Conservation (phyloP, 2,888 invertebrate genomes). For the Laothoe populi region DNA sequence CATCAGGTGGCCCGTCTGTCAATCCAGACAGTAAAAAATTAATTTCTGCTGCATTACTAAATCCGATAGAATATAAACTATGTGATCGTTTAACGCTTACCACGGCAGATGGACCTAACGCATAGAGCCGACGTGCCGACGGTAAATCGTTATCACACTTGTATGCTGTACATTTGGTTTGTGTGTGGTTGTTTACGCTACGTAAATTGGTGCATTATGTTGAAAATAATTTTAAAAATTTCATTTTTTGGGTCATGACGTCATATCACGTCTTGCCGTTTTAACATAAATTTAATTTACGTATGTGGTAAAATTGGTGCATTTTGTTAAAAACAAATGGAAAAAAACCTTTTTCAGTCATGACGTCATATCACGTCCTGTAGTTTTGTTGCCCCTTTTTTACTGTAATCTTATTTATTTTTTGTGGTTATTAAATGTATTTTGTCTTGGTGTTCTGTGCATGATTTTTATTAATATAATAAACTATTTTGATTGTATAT, state of each 20-base stretch:
- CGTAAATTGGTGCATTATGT: slow-evolving; percentile 23
- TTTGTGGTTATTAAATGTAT: no score
- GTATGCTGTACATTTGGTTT: slow-evolving; percentile 54
- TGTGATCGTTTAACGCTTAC: slow-evolving; percentile 76
- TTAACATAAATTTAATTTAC: no score
- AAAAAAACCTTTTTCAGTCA: no score
- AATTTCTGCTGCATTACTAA: slow-evolving; percentile 23
- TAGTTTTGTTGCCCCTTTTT: no score
- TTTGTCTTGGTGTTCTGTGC: not conserved
- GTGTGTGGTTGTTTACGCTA: slow-evolving; percentile 54
- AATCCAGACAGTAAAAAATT: no score
- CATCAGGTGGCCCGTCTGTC: no score
- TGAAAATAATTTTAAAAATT: not conserved
- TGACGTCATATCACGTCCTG: slow-evolving; percentile 10
- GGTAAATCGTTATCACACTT: slow-evolving; percentile 64
- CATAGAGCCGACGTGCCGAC: slow-evolving; percentile 78
- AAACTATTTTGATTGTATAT: no score
- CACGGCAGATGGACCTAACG: slow-evolving; percentile 83
- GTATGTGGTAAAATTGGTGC: no score
- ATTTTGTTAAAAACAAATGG: no score
- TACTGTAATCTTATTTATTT: no score
- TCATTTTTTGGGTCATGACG: not conserved
- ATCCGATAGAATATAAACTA: slow-evolving; percentile 43
- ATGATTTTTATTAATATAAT: not conserved
- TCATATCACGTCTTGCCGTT: slow-evolving; percentile 15